Base-by-base conservation (phyloP, 1,140 invertebrate species). In the Conus ventricosus region DNA sequence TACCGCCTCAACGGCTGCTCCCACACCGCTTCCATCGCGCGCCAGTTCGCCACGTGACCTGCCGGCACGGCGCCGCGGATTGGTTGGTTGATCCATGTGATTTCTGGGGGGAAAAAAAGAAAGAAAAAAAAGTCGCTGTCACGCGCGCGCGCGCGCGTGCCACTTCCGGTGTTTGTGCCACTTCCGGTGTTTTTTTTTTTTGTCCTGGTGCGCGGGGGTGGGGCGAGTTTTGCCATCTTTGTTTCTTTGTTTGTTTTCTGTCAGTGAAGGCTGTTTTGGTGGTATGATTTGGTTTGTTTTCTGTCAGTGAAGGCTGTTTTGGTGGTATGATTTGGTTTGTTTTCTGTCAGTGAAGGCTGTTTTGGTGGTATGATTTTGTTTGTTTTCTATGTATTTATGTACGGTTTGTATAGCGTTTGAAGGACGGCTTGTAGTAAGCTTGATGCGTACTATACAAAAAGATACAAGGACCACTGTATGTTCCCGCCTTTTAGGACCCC, bases 1-100 rank as follows among this genome's bases (percentile, higher is more conserved):
- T 67, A 78, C 27, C 85, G 85, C 51, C 57, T 86, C 8, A 89
- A 85, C 17, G 51, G 71, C 13, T 60, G 81, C n/a, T 88, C 82
- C 23, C 85, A 86, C 23, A 89, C 88, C 25, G 85, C 89, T 25
- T 88, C 89, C 82, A 90, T 88, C 27, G 89, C 90, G 80, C 87
- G 88, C 23, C 90, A 90, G 85, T 89, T 57, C 25, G 75, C 85
- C 71, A 87, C 85, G 71, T 87, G 85, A 87, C 25, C 10, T 78
- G 57, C 57, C 57, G 10, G 27, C 11, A 39, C 27, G n/a, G 13
- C 20, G 23, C 7, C 7, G 67, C 67, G 13, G 17, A 25, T 25
- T 75, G 13, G 7, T 25, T 75, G 13, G 7, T 75, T 75, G 11
- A 20, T 25, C 67, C 7, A 17, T 75, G 67, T 15, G 23, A 17